Conservation (phyloP, 2,888 invertebrate species). For the Phyllotreta striolata region DNA sequence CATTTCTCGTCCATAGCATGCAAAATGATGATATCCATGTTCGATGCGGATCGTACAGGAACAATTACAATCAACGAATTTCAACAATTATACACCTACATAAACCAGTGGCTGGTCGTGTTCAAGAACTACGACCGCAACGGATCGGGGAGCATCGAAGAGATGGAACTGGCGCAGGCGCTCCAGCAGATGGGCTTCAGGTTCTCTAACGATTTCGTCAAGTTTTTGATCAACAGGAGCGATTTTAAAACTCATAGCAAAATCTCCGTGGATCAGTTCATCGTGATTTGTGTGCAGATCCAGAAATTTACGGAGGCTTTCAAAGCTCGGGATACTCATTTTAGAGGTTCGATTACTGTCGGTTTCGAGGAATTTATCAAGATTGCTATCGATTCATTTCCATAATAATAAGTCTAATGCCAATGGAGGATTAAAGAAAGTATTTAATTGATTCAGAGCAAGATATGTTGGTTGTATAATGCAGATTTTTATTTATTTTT, state of each 20-base stretch:
- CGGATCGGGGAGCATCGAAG: slow-evolving; percentile 84
- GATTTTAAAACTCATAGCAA: slow-evolving; percentile 70
- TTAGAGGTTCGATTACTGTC: slow-evolving; percentile 83
- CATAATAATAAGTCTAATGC: slow-evolving; percentile 38
- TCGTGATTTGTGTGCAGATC: slow-evolving; percentile 87
- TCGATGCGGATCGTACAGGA: slow-evolving; percentile 85
- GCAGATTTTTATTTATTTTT: too few relatives aligned
- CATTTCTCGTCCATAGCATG: slow-evolving; percentile 85
- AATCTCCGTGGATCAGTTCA: slow-evolving; percentile 86
- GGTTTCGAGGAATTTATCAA: slow-evolving; percentile 91
- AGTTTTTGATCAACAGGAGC: slow-evolving; percentile 74
- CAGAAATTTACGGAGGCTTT: slow-evolving; percentile 91
- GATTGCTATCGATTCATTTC: slow-evolving; percentile 79
- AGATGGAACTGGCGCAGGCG: slow-evolving; percentile 79
- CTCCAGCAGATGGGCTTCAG: slow-evolving; percentile 89
- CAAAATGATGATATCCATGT: slow-evolving; percentile 90
- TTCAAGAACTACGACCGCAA: slow-evolving; percentile 88
- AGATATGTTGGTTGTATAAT: too few relatives aligned
- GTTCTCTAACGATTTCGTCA: slow-evolving; percentile 80
- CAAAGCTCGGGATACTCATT: slow-evolving; percentile 77
- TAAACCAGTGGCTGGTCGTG: slow-evolving; percentile 87
- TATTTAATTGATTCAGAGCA: too few relatives aligned
- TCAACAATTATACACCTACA: slow-evolving; percentile 84
- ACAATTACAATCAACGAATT: slow-evolving; percentile 86
- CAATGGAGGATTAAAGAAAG: too few relatives aligned